These are phyloP conservation scores for Zhuqinia jingwanae DNA, from an alignment of 2,888 invertebrate species.

Conservation along the genomic window DNA sequence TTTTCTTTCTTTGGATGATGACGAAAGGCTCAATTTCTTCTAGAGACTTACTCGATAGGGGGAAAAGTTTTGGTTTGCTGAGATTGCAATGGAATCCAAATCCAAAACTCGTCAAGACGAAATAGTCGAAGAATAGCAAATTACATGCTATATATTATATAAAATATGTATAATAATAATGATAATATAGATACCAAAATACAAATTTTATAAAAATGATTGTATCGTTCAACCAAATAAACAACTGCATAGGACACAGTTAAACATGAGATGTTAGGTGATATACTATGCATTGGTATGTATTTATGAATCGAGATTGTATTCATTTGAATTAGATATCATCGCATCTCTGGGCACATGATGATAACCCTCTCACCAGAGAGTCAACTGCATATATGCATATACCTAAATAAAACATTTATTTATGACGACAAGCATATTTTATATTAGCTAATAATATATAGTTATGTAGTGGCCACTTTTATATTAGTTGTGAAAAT, in stretches of 20 bases:
- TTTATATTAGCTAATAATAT: background rate
- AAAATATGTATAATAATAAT: background rate
- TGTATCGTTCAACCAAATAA: slow-evolving; percentile 10
- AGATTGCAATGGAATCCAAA: slow-evolving; percentile 39
- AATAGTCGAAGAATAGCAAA: background rate
- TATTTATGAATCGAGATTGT: background rate
- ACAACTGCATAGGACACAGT: background rate
- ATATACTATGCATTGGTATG: background rate
- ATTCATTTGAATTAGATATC: slow-evolving; percentile 37
- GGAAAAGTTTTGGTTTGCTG: slow-evolving; percentile 1
- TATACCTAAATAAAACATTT: no score
- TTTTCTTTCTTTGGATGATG: background rate
- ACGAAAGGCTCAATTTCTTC: slow-evolving; percentile 48
- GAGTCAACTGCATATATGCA: no score
- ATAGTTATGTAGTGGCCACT: no score
- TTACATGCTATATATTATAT: background rate
- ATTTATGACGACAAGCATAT: background rate
- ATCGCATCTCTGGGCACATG: background rate
- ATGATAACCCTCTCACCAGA: no score
- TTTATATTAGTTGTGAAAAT: slow-evolving; percentile 19
- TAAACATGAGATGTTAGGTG: background rate
- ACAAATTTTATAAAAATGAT: background rate
- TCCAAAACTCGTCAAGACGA: slow-evolving; percentile 31
- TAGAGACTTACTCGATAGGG: slow-evolving; percentile 19
- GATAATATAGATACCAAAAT: no score